Conservation (phyloP, 2,888 invertebrate species). For the Caradrina clavipalpis region DNA sequence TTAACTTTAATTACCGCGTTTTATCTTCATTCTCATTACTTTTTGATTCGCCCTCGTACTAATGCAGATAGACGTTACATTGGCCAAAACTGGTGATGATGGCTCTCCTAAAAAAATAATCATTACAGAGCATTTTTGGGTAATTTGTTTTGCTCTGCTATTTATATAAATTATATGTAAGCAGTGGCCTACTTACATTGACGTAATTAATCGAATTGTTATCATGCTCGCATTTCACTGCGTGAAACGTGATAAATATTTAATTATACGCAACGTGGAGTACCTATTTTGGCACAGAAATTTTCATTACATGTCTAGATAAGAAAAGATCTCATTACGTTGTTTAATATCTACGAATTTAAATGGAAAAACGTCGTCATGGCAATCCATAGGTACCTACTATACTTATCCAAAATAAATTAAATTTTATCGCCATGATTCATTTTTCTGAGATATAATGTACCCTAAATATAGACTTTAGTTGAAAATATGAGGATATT, state of each 20-base stretch:
- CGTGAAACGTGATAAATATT: slow-evolving; percentile 37
- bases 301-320: slow-evolving; percentile 47
- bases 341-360: slow-evolving; percentile 50
- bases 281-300: slow-evolving; percentile 14
- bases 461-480: background rate
- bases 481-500: background rate
- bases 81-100: no score
- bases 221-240: slow-evolving; percentile 32
- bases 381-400: slow-evolving; percentile 2
- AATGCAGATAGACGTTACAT: no score
- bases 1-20: no score
- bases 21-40: no score
- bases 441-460: slow-evolving; percentile 7
- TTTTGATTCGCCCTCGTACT: no score
- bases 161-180: background rate
- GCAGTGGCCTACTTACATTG: slow-evolving; percentile 2
- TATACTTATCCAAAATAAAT: background rate
- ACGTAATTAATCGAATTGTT: slow-evolving; percentile 42
- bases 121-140: no score
- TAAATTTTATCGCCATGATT: slow-evolving; percentile 25
- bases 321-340: slow-evolving; percentile 47
- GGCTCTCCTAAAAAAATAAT: no score
- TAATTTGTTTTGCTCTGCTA: no score
- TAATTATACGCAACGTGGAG: slow-evolving; percentile 31
- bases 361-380: slow-evolving; percentile 42